phyloP scores from a whole-genome alignment of 1,140 invertebrate species.

The Eufriesea mexicana region DNA sequence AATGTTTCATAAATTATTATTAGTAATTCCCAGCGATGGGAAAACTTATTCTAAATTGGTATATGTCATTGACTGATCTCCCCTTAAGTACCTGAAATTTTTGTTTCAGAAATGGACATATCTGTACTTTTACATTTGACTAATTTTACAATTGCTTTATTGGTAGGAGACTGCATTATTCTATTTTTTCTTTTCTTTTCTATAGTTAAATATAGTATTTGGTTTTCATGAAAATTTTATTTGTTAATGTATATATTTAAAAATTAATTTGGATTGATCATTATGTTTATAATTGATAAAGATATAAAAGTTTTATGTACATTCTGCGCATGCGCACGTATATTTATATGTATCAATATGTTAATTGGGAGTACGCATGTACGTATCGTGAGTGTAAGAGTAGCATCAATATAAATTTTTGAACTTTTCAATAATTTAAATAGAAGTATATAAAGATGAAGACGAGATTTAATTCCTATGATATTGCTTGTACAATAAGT shows the following conservation, averaged over 20 bases:
- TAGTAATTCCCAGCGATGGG: too few species aligned
- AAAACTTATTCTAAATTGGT: too few species aligned
- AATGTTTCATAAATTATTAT: too few species aligned
- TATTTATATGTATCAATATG: neutral
- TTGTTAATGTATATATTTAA: neutral
- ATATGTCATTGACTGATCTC: too few species aligned
- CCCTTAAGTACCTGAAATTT: too few species aligned
- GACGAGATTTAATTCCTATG: constrained; percentile 94
- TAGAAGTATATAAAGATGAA: constrained; percentile 87
- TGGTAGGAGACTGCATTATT: too few species aligned
- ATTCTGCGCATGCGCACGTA: neutral
- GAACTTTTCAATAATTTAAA: neutral
- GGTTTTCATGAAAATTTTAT: neutral
- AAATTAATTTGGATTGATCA: neutral
- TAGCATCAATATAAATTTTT: neutral
- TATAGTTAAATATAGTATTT: neutral
- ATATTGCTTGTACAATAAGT: constrained; percentile 92
- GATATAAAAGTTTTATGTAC: neutral
- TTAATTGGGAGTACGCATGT: neutral
- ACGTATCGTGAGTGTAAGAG: neutral
- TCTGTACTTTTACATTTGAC: too few species aligned
- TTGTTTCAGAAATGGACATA: too few species aligned
- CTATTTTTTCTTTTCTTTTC: neutral
- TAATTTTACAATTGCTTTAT: too few species aligned
- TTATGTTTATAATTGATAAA: neutral